Evolutionary conservation across 2,888 invertebrate genomes (phyloP).

Genomic region (Harmothoe impar): DNA sequence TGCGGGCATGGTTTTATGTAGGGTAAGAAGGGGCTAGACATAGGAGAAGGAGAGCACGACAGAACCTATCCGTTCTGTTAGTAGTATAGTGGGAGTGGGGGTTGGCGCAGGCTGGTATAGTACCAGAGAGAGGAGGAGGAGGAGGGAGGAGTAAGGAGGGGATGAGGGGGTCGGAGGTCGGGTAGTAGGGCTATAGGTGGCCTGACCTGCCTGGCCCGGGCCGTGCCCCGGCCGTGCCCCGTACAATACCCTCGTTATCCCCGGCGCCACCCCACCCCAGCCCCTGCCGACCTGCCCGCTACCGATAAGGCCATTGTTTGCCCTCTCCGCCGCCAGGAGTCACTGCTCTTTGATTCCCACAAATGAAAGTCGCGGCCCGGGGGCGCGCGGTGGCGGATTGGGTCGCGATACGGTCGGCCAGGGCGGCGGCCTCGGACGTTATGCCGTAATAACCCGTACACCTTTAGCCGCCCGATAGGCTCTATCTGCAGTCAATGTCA

Average conservation of each 20-base stretch:
- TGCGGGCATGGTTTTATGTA: neutral
- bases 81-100: neutral
- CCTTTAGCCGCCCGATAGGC: conserved; percentile 54
- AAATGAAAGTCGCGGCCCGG: conserved; percentile 50
- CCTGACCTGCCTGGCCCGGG: conserved; percentile 28
- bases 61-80: no score
- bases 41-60: no score
- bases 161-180: neutral
- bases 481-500: conserved; percentile 16
- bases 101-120: no score
- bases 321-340: conserved; percentile 35
- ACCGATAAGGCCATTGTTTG: conserved; percentile 49
- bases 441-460: conserved; percentile 60
- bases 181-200: neutral
- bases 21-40: no score
- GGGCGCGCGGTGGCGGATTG: conserved; percentile 34
- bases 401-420: conserved; percentile 57
- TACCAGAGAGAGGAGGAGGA: neutral
- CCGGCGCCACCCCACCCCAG: conserved; percentile 14
- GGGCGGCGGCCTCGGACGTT: conserved; percentile 53
- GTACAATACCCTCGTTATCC: conserved; percentile 46
- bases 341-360: conserved; percentile 59
- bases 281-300: conserved; percentile 20
- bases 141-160: neutral
- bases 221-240: neutral